These are phyloP conservation scores for Tipula helvola DNA, from an alignment of 2,888 invertebrate species.

Conservation along the genomic window DNA sequence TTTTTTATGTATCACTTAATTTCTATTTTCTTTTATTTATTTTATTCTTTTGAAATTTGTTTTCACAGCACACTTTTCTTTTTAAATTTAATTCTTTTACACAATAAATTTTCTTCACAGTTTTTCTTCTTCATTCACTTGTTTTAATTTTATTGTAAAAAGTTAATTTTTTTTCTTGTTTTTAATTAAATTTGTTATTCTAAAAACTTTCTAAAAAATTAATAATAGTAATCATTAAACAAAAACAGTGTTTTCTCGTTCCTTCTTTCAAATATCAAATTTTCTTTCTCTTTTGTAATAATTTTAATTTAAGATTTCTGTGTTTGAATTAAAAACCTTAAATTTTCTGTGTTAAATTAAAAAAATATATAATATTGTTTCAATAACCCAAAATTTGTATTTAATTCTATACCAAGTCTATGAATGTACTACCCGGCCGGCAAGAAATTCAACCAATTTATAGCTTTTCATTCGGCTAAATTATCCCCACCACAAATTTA, in stretches of 20 bases:
- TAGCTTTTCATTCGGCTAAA: slow-evolving; percentile 21
- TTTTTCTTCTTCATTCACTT: slow-evolving; percentile 7
- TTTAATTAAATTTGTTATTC: slow-evolving; percentile 6
- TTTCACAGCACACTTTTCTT: slow-evolving; percentile 7
- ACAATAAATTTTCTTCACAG: not conserved
- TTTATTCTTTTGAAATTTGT: not conserved
- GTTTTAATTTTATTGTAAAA: not conserved
- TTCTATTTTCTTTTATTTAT: not conserved
- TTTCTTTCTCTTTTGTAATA: not conserved
- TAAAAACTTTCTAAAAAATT: slow-evolving; percentile 4
- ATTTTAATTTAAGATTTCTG: not conserved
- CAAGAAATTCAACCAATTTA: slow-evolving; percentile 26
- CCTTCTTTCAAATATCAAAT: not conserved
- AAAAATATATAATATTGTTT: not conserved
- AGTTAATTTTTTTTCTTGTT: slow-evolving; percentile 4
- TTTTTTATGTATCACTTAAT: not conserved
- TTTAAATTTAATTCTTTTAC: not conserved
- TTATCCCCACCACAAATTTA: not conserved
- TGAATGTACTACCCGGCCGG: slow-evolving; percentile 26
- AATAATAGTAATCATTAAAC: not conserved
- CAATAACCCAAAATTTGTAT: not conserved
- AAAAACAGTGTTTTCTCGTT: not conserved
- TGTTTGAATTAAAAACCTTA: not conserved
- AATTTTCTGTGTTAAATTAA: not conserved
- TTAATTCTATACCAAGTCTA: not conserved